A percentile compares a stretch with the other conserved stretches of the same genome.
These are phyloP conservation scores for Callipepla californica DNA, from an alignment of 2,113 vertebrate genomes.

Conservation along the genomic window DNA sequence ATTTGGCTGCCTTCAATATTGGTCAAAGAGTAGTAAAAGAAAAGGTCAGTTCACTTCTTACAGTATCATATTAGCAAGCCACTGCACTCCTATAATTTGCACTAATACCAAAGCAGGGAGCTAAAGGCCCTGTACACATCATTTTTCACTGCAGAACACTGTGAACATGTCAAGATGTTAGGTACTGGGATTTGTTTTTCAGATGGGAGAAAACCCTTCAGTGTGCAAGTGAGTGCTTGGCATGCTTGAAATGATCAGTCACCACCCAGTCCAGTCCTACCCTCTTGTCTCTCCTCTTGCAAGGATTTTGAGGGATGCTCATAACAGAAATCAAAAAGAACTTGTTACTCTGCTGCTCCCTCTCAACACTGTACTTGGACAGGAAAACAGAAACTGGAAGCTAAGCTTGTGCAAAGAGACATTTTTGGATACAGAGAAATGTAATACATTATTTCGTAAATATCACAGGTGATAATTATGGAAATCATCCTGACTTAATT, in stretches of 20 bases:
- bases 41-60: neutral
- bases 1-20: neutral
- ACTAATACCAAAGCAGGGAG: neutral
- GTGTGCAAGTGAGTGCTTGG: neutral
- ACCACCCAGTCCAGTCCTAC: no score
- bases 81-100: neutral
- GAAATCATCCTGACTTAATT: neutral
- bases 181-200: neutral
- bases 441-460: neutral
- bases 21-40: neutral
- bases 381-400: neutral
- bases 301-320: accelerated
- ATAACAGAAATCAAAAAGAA: neutral
- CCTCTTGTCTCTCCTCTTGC: neutral
- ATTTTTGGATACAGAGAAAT: neutral
- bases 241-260: accelerated
- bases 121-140: neutral
- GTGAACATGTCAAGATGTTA: neutral
- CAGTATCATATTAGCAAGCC: neutral
- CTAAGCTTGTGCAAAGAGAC: neutral
- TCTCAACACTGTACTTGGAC: neutral
- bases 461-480: neutral
- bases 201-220: neutral
- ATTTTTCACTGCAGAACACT: neutral
- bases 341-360: neutral